These are phyloP conservation scores for Lasioglossum oenotherae DNA, from an alignment of 2,888 invertebrate species.

Conservation along the genomic window DNA sequence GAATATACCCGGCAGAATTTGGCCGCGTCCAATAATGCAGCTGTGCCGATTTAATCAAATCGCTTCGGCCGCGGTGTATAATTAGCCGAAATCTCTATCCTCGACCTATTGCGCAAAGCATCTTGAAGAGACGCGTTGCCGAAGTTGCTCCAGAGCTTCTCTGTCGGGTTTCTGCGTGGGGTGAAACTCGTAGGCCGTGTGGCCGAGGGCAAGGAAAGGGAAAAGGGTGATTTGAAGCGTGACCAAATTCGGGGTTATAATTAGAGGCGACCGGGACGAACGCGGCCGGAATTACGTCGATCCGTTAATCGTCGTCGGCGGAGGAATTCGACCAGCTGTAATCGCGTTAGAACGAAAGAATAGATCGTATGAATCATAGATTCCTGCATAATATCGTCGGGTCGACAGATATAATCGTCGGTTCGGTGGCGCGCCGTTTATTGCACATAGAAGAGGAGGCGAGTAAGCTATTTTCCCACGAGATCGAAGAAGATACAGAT, in stretches of 20 bases:
- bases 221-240: slow-evolving; percentile 17
- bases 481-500: slow-evolving; percentile 21
- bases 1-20: slow-evolving; percentile 16
- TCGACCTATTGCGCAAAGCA: slow-evolving; percentile 39
- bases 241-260: slow-evolving; percentile 45
- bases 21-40: slow-evolving; percentile 48
- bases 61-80: slow-evolving; percentile 46
- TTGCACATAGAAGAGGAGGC: slow-evolving; percentile 5
- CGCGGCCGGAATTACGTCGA: slow-evolving; percentile 25
- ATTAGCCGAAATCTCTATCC: slow-evolving; percentile 56
- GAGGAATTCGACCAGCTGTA: neutral
- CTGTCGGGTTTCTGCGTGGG: slow-evolving; percentile 25
- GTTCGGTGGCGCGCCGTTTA: neutral
- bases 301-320: neutral
- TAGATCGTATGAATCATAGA: slow-evolving; percentile 29
- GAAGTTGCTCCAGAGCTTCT: slow-evolving; percentile 21
- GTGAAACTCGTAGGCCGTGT: neutral
- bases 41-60: slow-evolving; percentile 60
- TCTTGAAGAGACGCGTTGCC: neutral
- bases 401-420: slow-evolving; percentile 1
- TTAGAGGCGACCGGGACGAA: slow-evolving; percentile 25
- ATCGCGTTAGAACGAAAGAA: slow-evolving; percentile 10
- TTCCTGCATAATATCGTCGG: slow-evolving; percentile 22
- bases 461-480: slow-evolving; percentile 35
- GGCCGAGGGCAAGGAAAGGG: slow-evolving; percentile 17